phyloP scores from a whole-genome alignment of 2,888 invertebrate genomes.

The Tuberolachnus salignus region DNA sequence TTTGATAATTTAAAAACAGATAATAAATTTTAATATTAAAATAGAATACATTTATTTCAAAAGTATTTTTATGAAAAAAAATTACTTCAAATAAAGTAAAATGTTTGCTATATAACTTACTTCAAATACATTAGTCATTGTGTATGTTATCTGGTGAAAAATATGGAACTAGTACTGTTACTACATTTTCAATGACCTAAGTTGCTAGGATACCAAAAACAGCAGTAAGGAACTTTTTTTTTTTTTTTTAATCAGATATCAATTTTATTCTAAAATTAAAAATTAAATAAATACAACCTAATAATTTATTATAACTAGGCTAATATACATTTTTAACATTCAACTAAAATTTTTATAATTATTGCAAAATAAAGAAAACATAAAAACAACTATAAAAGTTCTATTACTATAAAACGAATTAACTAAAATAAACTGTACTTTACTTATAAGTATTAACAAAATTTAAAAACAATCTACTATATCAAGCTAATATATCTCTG shows the following conservation, averaged over 20 bases:
- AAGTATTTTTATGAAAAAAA: slow-evolving; percentile 8
- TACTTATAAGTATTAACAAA: slow-evolving; percentile 50
- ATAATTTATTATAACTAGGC: slow-evolving; percentile 46
- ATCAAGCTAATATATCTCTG: slow-evolving; percentile 38
- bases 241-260: slow-evolving; percentile 24
- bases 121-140: slow-evolving; percentile 4
- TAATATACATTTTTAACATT: slow-evolving; percentile 53
- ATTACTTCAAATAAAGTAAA: slow-evolving; percentile 22
- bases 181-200: slow-evolving; percentile 34
- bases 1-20: not conserved
- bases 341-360: slow-evolving; percentile 52
- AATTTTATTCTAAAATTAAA: slow-evolving; percentile 55
- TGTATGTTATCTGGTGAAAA: not conserved
- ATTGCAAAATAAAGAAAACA: slow-evolving; percentile 50
- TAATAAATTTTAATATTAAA: not conserved
- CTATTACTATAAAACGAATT: slow-evolving; percentile 47
- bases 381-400: slow-evolving; percentile 51
- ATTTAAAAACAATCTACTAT: slow-evolving; percentile 51
- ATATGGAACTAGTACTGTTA: slow-evolving; percentile 13
- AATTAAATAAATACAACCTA: slow-evolving; percentile 56
- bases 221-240: slow-evolving; percentile 25
- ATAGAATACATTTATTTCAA: slow-evolving; percentile 8
- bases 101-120: not conserved
- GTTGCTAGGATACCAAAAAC: slow-evolving; percentile 39
- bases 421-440: slow-evolving; percentile 48